Percentiles rank a stretch among this genome's conserved stretches.
Evolutionary conservation across 2,113 vertebrate species (phyloP).

Genomic region (Serilophus lunatus): DNA sequence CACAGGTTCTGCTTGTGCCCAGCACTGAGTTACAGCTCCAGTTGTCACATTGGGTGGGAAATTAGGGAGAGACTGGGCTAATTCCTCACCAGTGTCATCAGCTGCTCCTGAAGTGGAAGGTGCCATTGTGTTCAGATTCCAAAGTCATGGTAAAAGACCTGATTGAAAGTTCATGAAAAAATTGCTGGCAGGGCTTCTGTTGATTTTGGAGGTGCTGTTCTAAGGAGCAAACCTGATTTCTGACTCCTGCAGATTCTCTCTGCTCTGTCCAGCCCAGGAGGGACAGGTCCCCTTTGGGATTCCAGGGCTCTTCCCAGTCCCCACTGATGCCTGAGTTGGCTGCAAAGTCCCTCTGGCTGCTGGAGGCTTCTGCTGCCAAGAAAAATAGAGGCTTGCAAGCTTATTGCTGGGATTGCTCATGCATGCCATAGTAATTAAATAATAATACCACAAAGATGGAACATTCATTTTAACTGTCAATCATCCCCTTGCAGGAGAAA

Average conservation of each 20-base stretch:
- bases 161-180: background rate
- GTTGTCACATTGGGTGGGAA: background rate
- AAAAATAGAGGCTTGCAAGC: conserved; percentile 48
- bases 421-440: conserved; percentile 71
- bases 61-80: background rate
- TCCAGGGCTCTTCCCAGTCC: background rate
- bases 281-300: background rate
- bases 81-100: background rate
- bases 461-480: conserved; percentile 46
- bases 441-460: conserved; percentile 54
- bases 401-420: conserved; percentile 47
- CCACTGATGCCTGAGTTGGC: conserved; percentile 44
- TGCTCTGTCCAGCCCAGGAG: background rate
- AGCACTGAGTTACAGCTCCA: background rate
- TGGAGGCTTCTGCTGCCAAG: conserved; percentile 46
- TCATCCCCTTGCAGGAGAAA: conserved; percentile 3
- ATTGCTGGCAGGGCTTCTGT: background rate
- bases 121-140: background rate
- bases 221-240: background rate
- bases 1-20: background rate
- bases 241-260: background rate
- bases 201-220: background rate
- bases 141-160: background rate
- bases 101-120: background rate
- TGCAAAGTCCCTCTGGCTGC: conserved; percentile 1